phyloP scores from a whole-genome alignment of 2,888 invertebrate genomes.

The Sinotaia quadrata region DNA sequence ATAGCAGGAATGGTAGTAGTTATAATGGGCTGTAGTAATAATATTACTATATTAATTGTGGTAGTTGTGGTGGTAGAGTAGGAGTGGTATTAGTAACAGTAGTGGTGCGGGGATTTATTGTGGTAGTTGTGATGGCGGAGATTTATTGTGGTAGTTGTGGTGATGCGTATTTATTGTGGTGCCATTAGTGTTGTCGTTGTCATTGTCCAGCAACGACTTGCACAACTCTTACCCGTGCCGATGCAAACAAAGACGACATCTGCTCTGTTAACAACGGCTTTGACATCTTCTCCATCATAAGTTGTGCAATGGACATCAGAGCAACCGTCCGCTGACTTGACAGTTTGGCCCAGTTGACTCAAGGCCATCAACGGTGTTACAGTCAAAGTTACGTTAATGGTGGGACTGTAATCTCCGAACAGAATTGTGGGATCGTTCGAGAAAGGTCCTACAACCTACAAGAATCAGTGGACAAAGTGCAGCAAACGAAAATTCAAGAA shows the following conservation, averaged over 20 bases:
- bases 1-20: too few species aligned
- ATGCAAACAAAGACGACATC: constrained; percentile 62
- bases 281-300: constrained; percentile 46
- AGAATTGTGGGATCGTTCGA: constrained; percentile 56
- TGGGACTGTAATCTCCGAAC: constrained; percentile 64
- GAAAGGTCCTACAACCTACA: constrained; percentile 70
- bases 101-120: too few species aligned
- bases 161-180: not conserved
- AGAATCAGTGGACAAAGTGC: too few species aligned
- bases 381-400: constrained; percentile 47
- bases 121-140: not conserved
- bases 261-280: constrained; percentile 45
- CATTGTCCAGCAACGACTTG: not conserved
- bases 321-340: constrained; percentile 54
- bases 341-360: constrained; percentile 39
- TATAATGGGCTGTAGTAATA: too few species aligned
- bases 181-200: not conserved
- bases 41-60: too few species aligned
- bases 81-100: too few species aligned
- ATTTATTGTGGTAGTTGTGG: not conserved
- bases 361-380: constrained; percentile 59
- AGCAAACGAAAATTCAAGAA: too few species aligned
- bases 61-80: too few species aligned
- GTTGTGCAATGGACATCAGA: constrained; percentile 49
- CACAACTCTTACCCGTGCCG: constrained; percentile 54